Evolutionary conservation across 1,140 invertebrate species (phyloP), one percentile per base, ranked within the genome.

Genomic region (Stegodyphus dumicola): DNA sequence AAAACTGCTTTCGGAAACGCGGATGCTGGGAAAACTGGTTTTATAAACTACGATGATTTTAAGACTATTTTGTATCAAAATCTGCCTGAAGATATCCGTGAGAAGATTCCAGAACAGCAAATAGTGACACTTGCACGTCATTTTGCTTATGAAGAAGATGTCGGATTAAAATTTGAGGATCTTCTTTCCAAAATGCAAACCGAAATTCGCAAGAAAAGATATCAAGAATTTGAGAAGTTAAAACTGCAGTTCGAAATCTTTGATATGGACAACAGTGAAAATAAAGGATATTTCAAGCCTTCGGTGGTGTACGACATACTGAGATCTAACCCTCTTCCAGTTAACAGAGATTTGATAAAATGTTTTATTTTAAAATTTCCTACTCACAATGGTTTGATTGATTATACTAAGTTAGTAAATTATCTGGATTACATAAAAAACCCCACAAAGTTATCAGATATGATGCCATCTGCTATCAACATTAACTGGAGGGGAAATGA

Each of bases 301-400:
- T 17, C 17, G 6, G n/a, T 18, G 52, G 77, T 69, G 1, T 78
- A 78, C 6, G 11, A 54, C 6, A 69, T 78, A 33, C 52, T 78
- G 49, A 5, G 60, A 11, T 78, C 77, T 13, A 18, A 7, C 33
- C 65, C 77, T 7, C 15, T 78, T 53, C 65, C 65, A 11, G 17
- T 69, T 11, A 11, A 69, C 66, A 67, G 65, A 69, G 77, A 78
- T 15, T 54, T 78, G 66, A 52, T 78, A 13, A 78, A 78, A n/a
- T 51, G 9, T 13, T 69, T 69, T 13, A 18, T 78, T 18, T 69
- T 69, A 11, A 78, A 78, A 78, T 69, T 78, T 53, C 77, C 77
- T 0, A 53, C n/a, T 3, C 15, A 33, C 4, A 56, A 78, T 9
- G 52, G 18, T 18, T 7, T 78, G 9, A 78, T 78, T 7, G 49